Evolutionary conservation across 2,113 vertebrate genomes (phyloP).

Genomic region (Perccottus glenii): DNA sequence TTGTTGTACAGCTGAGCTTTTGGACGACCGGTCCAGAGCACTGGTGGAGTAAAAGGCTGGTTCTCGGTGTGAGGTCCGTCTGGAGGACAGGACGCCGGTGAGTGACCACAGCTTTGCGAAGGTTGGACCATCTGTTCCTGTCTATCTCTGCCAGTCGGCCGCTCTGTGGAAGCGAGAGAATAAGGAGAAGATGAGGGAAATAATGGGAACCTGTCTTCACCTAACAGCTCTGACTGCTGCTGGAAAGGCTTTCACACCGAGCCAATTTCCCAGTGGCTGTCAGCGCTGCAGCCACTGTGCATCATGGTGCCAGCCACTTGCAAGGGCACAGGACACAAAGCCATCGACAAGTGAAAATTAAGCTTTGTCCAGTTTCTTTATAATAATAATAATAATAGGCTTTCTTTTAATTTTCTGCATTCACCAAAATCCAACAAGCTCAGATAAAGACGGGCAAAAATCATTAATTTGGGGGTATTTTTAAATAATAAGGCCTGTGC

Average conservation of each 20-base stretch:
- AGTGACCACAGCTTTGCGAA: constrained; percentile 24
- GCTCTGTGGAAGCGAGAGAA: constrained; percentile 7
- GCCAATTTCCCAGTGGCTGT: constrained; percentile 13
- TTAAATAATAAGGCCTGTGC: background rate
- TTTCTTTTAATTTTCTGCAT: too few species aligned
- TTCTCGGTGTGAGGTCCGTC: constrained; percentile 21
- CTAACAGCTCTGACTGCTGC: constrained; percentile 38
- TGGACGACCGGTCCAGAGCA: constrained; percentile 16
- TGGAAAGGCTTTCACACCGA: constrained; percentile 5
- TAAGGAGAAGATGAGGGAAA: constrained; percentile 31
- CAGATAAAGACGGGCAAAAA: too few species aligned
- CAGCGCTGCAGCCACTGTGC: constrained; percentile 5
- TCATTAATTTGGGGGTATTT: too few species aligned
- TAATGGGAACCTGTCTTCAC: constrained; percentile 39
- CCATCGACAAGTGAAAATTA: background rate
- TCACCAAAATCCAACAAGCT: too few species aligned
- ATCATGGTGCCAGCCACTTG: constrained; percentile 15
- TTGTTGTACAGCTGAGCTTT: constrained; percentile 1
- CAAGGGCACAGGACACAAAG: background rate
- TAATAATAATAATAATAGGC: too few species aligned
- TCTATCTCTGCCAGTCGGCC: constrained; percentile 27
- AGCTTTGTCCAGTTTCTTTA: too few species aligned
- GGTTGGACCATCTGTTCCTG: constrained; percentile 41
- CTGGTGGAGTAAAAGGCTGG: constrained; percentile 13
- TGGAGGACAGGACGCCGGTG: constrained; percentile 29